Conservation (phyloP, 2,888 invertebrate species). For the Eucera pruinosa region DNA sequence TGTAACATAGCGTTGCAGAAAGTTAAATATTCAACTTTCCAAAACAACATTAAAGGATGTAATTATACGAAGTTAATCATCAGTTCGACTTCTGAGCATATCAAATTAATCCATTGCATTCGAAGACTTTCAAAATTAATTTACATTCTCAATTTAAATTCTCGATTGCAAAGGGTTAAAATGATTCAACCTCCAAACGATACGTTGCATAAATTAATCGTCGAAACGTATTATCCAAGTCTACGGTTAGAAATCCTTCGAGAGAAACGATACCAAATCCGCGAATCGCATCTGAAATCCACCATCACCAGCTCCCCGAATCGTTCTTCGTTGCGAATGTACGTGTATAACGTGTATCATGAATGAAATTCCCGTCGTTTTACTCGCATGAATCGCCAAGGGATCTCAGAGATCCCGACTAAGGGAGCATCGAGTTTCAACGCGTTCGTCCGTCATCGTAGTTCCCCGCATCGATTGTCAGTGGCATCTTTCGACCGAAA, state of each 20-base stretch:
- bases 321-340: neutral
- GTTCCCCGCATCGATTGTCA: slow-evolving; percentile 29
- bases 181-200: neutral
- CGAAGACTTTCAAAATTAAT: too few relatives aligned
- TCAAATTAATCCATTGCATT: too few relatives aligned
- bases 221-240: neutral
- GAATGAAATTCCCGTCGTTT: neutral
- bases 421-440: neutral
- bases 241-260: neutral
- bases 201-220: neutral
- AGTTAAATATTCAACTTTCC: too few relatives aligned
- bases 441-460: slow-evolving; percentile 3
- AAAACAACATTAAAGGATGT: too few relatives aligned
- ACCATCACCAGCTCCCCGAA: neutral
- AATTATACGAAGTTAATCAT: too few relatives aligned
- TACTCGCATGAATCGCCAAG: neutral
- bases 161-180: too few relatives aligned
- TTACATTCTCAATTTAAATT: too few relatives aligned
- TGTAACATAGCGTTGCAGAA: too few relatives aligned
- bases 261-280: neutral
- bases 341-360: neutral
- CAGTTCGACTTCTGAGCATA: too few relatives aligned
- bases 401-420: too few relatives aligned
- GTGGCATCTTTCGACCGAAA: slow-evolving; percentile 2
- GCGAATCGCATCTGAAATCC: neutral